A percentile compares a stretch with the other conserved stretches of the same genome.
Evolutionary conservation across 2,888 invertebrate genomes (phyloP).

Genomic region (Athalia rosae): DNA sequence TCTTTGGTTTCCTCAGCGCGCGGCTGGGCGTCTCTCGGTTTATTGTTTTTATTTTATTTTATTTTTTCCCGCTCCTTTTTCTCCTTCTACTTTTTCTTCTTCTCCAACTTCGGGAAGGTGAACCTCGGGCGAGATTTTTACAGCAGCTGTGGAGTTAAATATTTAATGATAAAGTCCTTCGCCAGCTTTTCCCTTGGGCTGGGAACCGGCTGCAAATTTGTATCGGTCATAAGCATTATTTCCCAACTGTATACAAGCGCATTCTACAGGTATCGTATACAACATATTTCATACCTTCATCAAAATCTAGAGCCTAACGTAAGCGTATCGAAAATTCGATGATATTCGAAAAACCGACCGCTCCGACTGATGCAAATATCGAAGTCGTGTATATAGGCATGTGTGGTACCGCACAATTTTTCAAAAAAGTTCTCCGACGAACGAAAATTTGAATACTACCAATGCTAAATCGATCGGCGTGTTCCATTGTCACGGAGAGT

Average conservation of each 20-base stretch:
- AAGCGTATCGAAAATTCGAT: too few relatives aligned
- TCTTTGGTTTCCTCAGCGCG: constrained; percentile 45
- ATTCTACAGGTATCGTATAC: neutral
- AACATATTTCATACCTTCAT: too few relatives aligned
- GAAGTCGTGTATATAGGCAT: too few relatives aligned
- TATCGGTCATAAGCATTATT: constrained; percentile 53
- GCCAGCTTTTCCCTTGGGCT: constrained; percentile 36
- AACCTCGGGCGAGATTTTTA: constrained; percentile 56
- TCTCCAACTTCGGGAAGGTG: constrained; percentile 23
- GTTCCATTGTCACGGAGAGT: too few relatives aligned
- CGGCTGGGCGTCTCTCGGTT: constrained; percentile 15
- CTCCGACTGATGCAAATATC: too few relatives aligned
- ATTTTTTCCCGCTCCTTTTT: constrained; percentile 36
- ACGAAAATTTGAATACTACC: too few relatives aligned
- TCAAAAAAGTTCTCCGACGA: too few relatives aligned
- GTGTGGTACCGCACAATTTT: too few relatives aligned
- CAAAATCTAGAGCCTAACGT: too few relatives aligned
- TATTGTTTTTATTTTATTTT: constrained; percentile 43
- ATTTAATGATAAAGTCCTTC: constrained; percentile 59
- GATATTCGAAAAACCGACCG: too few relatives aligned
- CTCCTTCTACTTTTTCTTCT: neutral
- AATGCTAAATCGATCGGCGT: too few relatives aligned
- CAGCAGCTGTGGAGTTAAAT: constrained; percentile 59
- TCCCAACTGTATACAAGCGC: constrained; percentile 31
- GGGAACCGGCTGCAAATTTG: constrained; percentile 54